These are phyloP conservation scores for Drosophila miranda DNA, from an alignment of 1,140 invertebrate genomes.

Conservation along the genomic window DNA sequence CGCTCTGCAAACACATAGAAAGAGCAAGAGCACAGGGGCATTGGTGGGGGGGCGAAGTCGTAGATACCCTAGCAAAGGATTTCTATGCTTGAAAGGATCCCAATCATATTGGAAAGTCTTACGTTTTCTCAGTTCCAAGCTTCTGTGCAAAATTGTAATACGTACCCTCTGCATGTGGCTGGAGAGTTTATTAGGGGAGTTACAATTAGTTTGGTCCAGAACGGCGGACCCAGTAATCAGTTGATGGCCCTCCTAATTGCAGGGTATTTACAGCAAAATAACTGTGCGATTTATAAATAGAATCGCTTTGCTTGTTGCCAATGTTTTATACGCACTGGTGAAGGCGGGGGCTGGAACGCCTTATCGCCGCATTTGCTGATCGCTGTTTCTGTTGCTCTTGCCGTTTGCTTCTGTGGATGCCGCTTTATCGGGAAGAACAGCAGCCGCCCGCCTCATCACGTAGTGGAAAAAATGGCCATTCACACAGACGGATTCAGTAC, in stretches of 20 bases:
- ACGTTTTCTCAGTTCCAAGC: too few relatives aligned
- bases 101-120: too few relatives aligned
- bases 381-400: slow-evolving; percentile 11
- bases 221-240: slow-evolving; percentile 21
- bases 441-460: slow-evolving; percentile 35
- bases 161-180: too few relatives aligned
- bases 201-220: slow-evolving; percentile 24
- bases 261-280: slow-evolving; percentile 29
- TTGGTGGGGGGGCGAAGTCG: too few relatives aligned
- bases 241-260: slow-evolving; percentile 23
- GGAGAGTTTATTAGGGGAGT: not conserved
- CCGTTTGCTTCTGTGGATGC: not conserved
- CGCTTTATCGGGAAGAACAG: slow-evolving; percentile 13
- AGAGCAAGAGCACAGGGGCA: too few relatives aligned
- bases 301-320: slow-evolving; percentile 1
- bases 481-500: slow-evolving; percentile 1
- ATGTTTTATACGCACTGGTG: not conserved
- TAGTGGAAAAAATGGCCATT: slow-evolving; percentile 21
- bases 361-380: slow-evolving; percentile 34
- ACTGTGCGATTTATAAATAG: slow-evolving; percentile 41
- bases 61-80: too few relatives aligned
- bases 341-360: not conserved
- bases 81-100: too few relatives aligned
- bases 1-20: slow-evolving; percentile 31
- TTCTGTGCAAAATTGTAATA: too few relatives aligned